Evolutionary conservation across 1,140 invertebrate genomes (phyloP).

Genomic region (Papilio machaon): DNA sequence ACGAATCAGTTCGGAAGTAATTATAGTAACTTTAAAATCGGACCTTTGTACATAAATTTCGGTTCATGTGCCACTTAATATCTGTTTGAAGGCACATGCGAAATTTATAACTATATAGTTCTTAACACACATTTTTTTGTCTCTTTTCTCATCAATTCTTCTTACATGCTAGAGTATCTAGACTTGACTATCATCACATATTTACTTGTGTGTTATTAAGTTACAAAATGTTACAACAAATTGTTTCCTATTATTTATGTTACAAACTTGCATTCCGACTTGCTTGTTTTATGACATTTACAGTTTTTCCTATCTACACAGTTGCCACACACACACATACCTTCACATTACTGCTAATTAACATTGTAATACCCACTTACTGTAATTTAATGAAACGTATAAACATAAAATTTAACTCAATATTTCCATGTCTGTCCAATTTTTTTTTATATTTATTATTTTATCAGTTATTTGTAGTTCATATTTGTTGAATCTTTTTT

Average conservation of each 20-base stretch:
- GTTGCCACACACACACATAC: neutral
- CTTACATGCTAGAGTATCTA: neutral
- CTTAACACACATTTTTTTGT: neutral
- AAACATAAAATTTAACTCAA: neutral
- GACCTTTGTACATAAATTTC: too few relatives aligned
- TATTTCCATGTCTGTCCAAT: neutral
- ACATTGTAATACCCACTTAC: constrained; percentile 9
- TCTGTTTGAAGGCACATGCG: too few relatives aligned
- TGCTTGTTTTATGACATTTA: constrained; percentile 13
- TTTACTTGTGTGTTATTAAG: neutral
- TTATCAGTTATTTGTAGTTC: neutral
- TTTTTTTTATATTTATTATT: too few relatives aligned
- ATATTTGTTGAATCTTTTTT: neutral
- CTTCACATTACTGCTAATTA: constrained; percentile 7
- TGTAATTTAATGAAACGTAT: constrained; percentile 17
- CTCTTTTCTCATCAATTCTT: neutral
- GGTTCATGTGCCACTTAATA: too few relatives aligned
- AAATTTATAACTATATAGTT: too few relatives aligned
- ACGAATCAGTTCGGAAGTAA: too few relatives aligned
- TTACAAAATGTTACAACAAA: constrained; percentile 17
- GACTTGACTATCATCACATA: neutral
- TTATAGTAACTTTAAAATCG: too few relatives aligned
- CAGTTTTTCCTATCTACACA: constrained; percentile 20
- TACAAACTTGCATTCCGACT: constrained; percentile 20
- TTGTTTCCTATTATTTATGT: neutral